Base-by-base conservation (phyloP, 2,888 invertebrate species). In the Amiota minor region DNA sequence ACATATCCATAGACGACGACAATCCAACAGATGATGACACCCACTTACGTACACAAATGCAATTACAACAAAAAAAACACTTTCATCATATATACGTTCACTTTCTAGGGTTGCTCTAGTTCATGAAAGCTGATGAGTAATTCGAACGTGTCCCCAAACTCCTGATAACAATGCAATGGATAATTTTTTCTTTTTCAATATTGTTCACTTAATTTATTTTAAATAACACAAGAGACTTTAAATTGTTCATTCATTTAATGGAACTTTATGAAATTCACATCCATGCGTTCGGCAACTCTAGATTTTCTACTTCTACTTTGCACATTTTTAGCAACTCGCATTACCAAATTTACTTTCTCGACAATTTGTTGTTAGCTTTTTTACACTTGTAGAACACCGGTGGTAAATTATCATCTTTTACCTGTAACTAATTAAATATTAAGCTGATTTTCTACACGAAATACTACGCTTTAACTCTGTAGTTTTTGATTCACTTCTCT, bases 11-110 rank as follows among this genome's bases (percentile, higher is more conserved):
- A n/a, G 71, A 47, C 35, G n/a, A 10, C 18, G 45, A 18, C 18
- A 45, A 45, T n/a, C 16, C 49, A 23, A 8, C 49, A 18, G 35
- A 14, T 59, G n/a, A 68, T 18, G 68, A 72, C 69, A 61, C 35
- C 56, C 45, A 45, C 59, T 61, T 50, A 70, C 59, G 71, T 69
- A 9, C 59, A 70, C 35, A 72, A 70, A 73, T 64, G 14, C 46
- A 75, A 56, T 70, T 8, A 53, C 59, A 12, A 47, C 72, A 65
- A 53, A 16, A 65, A 65, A 35, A 64, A 72, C 68, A 72, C 70
- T 76, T 74, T 67, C 35, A 35, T 35, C 35, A 35, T 35, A 35
- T 23, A 3, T 62, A 56, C 74, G 16, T 16, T 56, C 64, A 67
- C 47, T 74, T 72, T 74, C 35, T 47, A 18, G n/a, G 3, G 18